phyloP scores from a whole-genome alignment of 2,113 vertebrate genomes.

The Rattus rattus region DNA sequence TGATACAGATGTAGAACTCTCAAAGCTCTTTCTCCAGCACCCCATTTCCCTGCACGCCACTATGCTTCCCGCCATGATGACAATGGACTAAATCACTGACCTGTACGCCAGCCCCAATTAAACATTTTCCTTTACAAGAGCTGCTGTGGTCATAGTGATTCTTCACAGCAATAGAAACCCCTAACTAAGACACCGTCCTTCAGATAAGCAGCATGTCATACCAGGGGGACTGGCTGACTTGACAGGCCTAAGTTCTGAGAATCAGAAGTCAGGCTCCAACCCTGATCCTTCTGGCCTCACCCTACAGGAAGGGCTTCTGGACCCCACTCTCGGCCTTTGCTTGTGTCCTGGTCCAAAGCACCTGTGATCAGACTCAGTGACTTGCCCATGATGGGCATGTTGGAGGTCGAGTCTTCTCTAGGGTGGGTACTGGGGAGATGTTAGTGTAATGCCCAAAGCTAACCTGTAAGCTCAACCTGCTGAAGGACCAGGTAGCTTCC shows the following conservation, averaged over 20 bases:
- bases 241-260: neutral
- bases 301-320: too few relatives aligned
- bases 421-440: accelerated
- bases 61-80: neutral
- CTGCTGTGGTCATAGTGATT: neutral
- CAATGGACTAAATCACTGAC: neutral
- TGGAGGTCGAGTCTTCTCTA: neutral
- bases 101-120: neutral
- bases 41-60: too few relatives aligned
- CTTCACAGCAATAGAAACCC: neutral
- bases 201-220: neutral
- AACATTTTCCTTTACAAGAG: neutral
- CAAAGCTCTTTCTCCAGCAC: too few relatives aligned
- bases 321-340: accelerated
- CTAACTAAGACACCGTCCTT: too few relatives aligned
- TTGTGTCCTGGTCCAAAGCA: accelerated
- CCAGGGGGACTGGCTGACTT: too few relatives aligned
- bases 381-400: accelerated
- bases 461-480: neutral
- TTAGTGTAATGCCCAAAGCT: neutral
- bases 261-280: neutral
- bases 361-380: neutral
- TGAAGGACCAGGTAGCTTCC: too few relatives aligned
- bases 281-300: neutral
- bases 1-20: too few relatives aligned